These are phyloP conservation scores for Steinernema khuongi DNA, from an alignment of 1,140 invertebrate genomes.

Conservation along the genomic window DNA sequence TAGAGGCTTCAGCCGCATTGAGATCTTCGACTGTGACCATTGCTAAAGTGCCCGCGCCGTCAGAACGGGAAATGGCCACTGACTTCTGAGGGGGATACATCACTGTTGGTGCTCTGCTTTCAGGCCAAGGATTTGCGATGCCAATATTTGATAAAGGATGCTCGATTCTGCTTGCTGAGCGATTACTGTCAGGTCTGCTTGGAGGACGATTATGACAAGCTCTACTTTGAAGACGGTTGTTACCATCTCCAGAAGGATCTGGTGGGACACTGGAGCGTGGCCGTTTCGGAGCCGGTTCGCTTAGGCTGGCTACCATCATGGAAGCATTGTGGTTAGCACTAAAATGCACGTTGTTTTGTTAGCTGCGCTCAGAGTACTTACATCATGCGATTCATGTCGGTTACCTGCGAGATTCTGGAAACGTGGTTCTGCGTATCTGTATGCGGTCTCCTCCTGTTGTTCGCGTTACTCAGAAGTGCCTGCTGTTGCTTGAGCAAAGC, in stretches of 20 bases:
- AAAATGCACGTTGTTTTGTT: neutral
- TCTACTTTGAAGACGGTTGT: slow-evolving; percentile 5
- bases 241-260: neutral
- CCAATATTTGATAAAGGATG: neutral
- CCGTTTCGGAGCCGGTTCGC: neutral
- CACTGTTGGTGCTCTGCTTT: too few species aligned
- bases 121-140: too few species aligned
- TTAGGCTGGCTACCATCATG: neutral
- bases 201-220: neutral
- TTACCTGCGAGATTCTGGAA: too few species aligned
- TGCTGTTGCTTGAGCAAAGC: too few species aligned
- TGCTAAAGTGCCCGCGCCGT: neutral
- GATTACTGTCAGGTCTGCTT: neutral
- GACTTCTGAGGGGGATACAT: too few species aligned
- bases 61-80: neutral
- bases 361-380: neutral
- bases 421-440: too few species aligned
- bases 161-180: neutral
- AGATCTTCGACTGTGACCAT: neutral
- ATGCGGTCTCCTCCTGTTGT: too few species aligned
- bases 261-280: neutral
- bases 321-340: neutral
- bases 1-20: neutral
- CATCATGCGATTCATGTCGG: neutral
- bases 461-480: too few species aligned